phyloP scores from a whole-genome alignment of 2,113 vertebrate genomes.

The Hepsetus odoe region DNA sequence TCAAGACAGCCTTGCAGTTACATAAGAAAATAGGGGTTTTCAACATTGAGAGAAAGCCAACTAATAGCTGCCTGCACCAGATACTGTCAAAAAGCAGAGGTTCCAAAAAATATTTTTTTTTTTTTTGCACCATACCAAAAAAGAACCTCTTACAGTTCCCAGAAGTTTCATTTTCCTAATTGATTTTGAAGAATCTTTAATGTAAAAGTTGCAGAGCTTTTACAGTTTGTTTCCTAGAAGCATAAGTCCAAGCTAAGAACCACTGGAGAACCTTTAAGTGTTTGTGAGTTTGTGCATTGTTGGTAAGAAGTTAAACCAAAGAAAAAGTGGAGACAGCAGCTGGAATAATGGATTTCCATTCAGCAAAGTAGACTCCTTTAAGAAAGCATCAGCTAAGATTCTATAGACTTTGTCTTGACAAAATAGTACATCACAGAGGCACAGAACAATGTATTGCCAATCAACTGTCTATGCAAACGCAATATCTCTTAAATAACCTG shows the following conservation, averaged over 20 bases:
- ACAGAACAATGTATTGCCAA: slow-evolving; percentile 22
- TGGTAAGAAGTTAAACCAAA: neutral
- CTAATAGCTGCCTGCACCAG: neutral
- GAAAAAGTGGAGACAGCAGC: neutral
- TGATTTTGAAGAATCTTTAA: too few species aligned
- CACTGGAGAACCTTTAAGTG: neutral
- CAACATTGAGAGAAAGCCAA: neutral
- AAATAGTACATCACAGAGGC: slow-evolving; percentile 10
- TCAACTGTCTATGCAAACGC: slow-evolving; percentile 29
- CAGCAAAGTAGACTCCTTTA: slow-evolving; percentile 4
- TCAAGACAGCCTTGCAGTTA: neutral
- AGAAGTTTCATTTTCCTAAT: too few species aligned
- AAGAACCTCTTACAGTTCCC: too few species aligned
- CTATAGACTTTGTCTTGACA: slow-evolving; percentile 22
- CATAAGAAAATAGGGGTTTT: neutral
- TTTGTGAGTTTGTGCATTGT: neutral
- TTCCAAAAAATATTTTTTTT: too few species aligned
- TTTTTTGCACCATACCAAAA: too few species aligned
- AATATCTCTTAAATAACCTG: slow-evolving; percentile 34
- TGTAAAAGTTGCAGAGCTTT: too few species aligned
- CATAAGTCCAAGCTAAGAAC: too few species aligned
- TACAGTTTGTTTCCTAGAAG: too few species aligned
- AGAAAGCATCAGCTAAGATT: neutral
- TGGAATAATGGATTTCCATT: slow-evolving; percentile 5
- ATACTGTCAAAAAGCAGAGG: neutral